Conservation (phyloP, 2,113 vertebrate genomes). For the Passer montanus region DNA sequence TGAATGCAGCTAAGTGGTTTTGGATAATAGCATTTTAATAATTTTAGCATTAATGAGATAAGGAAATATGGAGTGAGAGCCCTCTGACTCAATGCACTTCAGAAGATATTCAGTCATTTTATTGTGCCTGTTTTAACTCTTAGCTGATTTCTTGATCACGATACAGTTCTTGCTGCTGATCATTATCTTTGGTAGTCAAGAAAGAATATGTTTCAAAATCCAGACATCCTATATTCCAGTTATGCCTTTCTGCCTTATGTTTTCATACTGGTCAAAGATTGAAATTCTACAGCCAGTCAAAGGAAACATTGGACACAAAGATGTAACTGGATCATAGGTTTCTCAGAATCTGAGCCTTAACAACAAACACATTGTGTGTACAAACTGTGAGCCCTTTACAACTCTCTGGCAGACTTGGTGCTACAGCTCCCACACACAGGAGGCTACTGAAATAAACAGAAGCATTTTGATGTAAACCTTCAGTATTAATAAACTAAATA, state of each 20-base stretch:
- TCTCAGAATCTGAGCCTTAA: not conserved
- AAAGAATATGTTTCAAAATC: not conserved
- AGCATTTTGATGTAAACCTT: not conserved
- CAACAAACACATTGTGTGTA: not conserved
- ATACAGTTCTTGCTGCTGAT: not conserved
- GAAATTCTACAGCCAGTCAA: not conserved
- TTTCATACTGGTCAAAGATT: not conserved
- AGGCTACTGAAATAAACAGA: not conserved
- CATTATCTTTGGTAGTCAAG: not conserved
- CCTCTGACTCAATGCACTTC: not conserved
- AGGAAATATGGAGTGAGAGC: not conserved
- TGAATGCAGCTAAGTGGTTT: not conserved
- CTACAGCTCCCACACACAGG: not conserved
- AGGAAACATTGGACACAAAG: not conserved
- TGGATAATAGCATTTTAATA: not conserved
- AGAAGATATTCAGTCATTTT: not conserved
- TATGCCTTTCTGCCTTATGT: not conserved
- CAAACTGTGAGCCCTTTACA: not conserved
- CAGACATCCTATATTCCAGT: not conserved
- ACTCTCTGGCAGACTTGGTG: not conserved
- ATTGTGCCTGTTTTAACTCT: not conserved
- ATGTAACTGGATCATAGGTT: not conserved
- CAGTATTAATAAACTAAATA: not conserved
- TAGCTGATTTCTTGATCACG: not conserved
- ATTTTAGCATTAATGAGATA: not conserved